Percentiles rank a stretch among this genome's conserved stretches.
Evolutionary conservation across 2,888 invertebrate genomes (phyloP).

Genomic region (Drosophila pseudotakahashii): DNA sequence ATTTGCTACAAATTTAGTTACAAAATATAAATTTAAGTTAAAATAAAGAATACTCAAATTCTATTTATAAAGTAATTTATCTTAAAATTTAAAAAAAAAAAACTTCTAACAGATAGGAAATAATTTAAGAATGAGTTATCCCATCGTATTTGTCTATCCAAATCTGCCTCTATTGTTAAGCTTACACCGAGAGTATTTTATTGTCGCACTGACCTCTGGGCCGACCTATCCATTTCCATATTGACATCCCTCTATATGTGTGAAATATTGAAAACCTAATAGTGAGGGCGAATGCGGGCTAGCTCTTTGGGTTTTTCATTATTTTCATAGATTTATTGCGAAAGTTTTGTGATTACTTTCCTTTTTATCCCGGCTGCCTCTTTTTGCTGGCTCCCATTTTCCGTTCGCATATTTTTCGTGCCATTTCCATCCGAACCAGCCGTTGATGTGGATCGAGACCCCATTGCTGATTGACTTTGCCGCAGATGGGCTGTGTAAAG

Average conservation of each 20-base stretch:
- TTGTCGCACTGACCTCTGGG: constrained; percentile 12
- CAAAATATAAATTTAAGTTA: too few relatives aligned
- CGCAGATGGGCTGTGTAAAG: constrained; percentile 39
- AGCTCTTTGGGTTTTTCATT: constrained; percentile 58
- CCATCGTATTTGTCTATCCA: background rate
- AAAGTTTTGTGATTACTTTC: constrained; percentile 75
- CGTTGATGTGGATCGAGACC: constrained; percentile 31
- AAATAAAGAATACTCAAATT: too few relatives aligned
- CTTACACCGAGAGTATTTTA: constrained; percentile 26
- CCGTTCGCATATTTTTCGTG: constrained; percentile 20
- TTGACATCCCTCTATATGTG: constrained; percentile 23
- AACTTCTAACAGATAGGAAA: background rate
- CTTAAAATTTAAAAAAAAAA: too few relatives aligned
- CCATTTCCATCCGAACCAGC: constrained; percentile 28
- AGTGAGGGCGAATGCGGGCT: constrained; percentile 35
- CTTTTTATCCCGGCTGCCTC: constrained; percentile 15
- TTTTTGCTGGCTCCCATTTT: constrained; percentile 22
- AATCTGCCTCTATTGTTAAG: background rate
- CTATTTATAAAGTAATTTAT: too few relatives aligned
- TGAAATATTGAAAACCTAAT: constrained; percentile 54
- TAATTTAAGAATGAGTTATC: background rate
- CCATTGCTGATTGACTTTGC: constrained; percentile 64
- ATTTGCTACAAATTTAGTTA: too few relatives aligned
- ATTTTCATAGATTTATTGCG: constrained; percentile 76
- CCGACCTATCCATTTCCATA: constrained; percentile 30